Evolutionary conservation across 2,888 invertebrate species (phyloP).

Genomic region (Xanthia icteritia): DNA sequence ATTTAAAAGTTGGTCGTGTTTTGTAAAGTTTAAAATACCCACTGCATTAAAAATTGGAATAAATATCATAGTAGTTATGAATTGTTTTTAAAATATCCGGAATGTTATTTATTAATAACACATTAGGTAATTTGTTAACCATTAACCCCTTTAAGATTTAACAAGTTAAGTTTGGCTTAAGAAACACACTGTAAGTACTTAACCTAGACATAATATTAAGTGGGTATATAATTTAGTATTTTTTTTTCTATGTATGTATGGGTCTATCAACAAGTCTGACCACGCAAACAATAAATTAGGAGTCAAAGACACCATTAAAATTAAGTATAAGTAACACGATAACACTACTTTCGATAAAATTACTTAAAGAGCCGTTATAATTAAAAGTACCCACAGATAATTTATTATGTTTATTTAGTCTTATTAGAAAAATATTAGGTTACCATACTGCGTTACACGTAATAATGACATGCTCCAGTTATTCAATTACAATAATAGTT

Average conservation of each 20-base stretch:
- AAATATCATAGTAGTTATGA: no score
- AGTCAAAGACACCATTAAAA: constrained; percentile 12
- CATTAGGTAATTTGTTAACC: not conserved
- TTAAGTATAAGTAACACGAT: not conserved
- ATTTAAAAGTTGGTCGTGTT: not conserved
- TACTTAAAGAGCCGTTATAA: not conserved
- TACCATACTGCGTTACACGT: not conserved
- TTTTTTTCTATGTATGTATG: not conserved
- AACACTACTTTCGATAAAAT: no score
- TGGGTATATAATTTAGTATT: no score
- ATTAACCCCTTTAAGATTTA: not conserved
- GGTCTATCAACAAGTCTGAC: not conserved
- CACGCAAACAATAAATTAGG: not conserved
- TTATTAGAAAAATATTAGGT: not conserved
- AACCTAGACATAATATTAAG: not conserved
- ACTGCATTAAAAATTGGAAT: not conserved
- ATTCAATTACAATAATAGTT: not conserved
- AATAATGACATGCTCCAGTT: not conserved
- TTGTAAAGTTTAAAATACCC: not conserved
- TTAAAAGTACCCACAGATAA: not conserved
- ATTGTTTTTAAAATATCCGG: not conserved
- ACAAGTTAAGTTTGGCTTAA: not conserved
- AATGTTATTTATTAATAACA: no score
- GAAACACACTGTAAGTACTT: not conserved
- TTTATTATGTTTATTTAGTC: not conserved